phyloP scores from a whole-genome alignment of 2,113 vertebrate species.

The Jaculus jaculus region DNA sequence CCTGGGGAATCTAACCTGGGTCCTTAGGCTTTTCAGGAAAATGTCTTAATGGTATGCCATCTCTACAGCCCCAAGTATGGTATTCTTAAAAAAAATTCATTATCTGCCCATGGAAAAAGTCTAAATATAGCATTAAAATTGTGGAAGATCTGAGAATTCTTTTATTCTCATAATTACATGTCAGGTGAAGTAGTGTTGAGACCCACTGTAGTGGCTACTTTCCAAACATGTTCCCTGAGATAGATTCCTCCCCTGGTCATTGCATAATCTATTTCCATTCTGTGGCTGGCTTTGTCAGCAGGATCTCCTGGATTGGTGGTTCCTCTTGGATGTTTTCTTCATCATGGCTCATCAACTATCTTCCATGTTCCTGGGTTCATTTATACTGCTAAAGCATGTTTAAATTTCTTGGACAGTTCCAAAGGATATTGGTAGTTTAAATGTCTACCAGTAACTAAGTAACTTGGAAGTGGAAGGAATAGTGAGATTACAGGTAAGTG shows the following conservation, averaged over 20 bases:
- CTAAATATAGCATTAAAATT: neutral
- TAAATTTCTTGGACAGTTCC: constrained; percentile 15
- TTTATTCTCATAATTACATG: neutral
- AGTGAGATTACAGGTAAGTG: neutral
- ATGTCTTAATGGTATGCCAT: no score
- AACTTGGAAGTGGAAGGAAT: neutral
- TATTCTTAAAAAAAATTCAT: no score
- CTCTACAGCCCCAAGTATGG: no score
- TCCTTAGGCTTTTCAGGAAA: no score
- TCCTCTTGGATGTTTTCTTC: neutral
- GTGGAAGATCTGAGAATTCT: neutral
- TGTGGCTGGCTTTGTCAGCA: neutral
- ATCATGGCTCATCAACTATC: neutral
- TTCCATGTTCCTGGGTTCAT: neutral
- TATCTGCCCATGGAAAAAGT: neutral
- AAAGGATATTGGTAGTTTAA: neutral
- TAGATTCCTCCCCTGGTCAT: neutral
- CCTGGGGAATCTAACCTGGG: no score
- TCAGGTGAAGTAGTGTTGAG: neutral
- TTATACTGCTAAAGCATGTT: neutral
- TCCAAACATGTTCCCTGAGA: neutral
- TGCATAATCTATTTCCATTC: neutral
- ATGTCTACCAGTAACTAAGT: neutral
- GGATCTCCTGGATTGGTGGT: neutral
- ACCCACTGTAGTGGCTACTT: neutral